Conservation (phyloP, 2,113 vertebrate genomes). For the Emberiza fucata region DNA sequence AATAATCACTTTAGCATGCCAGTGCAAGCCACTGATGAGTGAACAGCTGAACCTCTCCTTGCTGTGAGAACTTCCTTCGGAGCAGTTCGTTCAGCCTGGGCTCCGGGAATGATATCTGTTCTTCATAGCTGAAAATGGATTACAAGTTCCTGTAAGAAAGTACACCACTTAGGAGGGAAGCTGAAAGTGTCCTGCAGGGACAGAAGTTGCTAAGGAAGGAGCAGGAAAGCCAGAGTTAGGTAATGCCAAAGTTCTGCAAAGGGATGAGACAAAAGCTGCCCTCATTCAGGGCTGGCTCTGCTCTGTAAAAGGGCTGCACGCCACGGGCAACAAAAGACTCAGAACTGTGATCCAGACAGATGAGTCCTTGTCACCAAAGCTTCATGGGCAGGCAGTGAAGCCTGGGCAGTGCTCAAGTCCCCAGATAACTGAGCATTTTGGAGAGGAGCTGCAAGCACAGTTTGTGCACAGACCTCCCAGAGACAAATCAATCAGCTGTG, state of each 20-base stretch:
- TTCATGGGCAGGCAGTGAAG: background rate
- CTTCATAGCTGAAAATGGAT: background rate
- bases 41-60: background rate
- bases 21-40: background rate
- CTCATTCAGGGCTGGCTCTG: background rate
- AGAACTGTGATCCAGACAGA: background rate
- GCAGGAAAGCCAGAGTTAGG: accelerated
- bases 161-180: background rate
- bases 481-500: accelerated
- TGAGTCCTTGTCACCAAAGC: background rate
- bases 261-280: background rate
- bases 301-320: background rate
- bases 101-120: background rate
- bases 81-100: background rate
- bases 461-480: background rate
- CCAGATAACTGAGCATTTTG: background rate
- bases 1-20: background rate
- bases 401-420: background rate
- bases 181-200: background rate
- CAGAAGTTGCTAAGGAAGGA: background rate
- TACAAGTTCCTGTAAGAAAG: background rate
- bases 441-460: background rate
- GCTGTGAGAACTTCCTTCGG: background rate
- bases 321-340: background rate
- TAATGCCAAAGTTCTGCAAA: background rate